Percentiles rank a stretch among this genome's conserved stretches.
Conservation (phyloP, 2,797 vertebrate species). For the Malurus splendens region DNA sequence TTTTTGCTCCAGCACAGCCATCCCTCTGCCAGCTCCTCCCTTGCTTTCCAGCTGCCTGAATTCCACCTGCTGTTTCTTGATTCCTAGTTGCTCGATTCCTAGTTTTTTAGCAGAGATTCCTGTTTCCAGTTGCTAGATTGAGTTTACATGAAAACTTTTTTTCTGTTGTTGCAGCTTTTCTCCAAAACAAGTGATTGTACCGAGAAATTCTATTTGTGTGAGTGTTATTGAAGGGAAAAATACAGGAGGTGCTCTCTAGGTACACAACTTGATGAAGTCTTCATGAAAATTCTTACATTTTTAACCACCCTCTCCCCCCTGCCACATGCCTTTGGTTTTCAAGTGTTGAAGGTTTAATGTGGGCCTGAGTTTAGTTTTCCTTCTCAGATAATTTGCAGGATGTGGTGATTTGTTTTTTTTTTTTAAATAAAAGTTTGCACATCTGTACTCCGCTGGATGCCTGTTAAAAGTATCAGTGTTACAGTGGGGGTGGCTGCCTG, state of each 20-base stretch:
- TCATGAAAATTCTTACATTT: not conserved
- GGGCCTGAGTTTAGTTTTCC: not conserved
- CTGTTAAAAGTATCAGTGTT: not conserved
- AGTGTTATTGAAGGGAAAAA: not conserved
- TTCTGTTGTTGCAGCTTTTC: not conserved
- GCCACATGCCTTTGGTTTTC: not conserved
- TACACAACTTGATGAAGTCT: not conserved
- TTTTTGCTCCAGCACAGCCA: not conserved
- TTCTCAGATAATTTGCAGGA: not conserved
- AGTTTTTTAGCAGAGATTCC: not conserved
- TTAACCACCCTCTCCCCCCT: not conserved
- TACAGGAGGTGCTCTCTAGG: not conserved
- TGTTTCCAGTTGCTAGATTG: not conserved
- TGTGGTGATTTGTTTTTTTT: not conserved
- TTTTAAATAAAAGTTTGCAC: not conserved
- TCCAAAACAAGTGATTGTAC: not conserved
- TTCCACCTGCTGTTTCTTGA: not conserved
- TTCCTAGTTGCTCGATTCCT: not conserved
- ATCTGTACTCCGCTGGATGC: not conserved
- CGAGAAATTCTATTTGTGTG: not conserved
- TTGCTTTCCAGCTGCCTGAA: not conserved
- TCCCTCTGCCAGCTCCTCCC: not conserved
- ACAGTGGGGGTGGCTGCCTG: not conserved
- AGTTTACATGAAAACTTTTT: not conserved
- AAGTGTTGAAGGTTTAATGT: not conserved